Evolutionary conservation across 2,113 vertebrate species (phyloP).

Genomic region (Thermophis baileyi): DNA sequence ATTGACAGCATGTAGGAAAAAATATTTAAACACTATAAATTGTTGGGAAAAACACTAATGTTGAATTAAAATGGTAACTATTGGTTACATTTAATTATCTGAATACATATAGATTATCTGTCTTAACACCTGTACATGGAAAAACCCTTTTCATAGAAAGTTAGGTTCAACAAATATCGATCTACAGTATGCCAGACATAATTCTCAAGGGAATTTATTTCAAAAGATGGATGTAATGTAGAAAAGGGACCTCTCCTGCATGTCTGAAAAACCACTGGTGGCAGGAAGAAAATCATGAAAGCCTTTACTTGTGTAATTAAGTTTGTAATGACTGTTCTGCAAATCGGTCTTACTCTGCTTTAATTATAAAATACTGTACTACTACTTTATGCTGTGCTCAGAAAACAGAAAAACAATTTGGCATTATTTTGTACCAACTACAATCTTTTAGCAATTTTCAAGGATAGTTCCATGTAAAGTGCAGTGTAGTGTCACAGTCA

Average conservation of each 20-base stretch:
- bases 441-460: neutral
- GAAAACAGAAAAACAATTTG: neutral
- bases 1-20: neutral
- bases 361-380: neutral
- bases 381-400: neutral
- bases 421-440: neutral
- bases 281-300: neutral
- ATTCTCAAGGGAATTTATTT: neutral
- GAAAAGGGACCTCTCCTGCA: neutral
- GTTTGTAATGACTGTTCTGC: neutral
- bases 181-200: neutral
- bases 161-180: neutral
- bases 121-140: neutral
- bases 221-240: neutral
- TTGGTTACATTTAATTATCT: neutral
- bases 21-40: neutral
- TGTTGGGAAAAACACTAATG: neutral
- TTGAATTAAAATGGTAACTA: neutral
- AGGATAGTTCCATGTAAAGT: neutral
- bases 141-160: neutral
- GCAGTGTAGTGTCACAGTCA: neutral
- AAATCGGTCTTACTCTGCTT: neutral
- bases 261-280: neutral
- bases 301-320: neutral
- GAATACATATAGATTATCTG: neutral